phyloP scores from a whole-genome alignment of 2,888 invertebrate species.

The Nasonia oneida region DNA sequence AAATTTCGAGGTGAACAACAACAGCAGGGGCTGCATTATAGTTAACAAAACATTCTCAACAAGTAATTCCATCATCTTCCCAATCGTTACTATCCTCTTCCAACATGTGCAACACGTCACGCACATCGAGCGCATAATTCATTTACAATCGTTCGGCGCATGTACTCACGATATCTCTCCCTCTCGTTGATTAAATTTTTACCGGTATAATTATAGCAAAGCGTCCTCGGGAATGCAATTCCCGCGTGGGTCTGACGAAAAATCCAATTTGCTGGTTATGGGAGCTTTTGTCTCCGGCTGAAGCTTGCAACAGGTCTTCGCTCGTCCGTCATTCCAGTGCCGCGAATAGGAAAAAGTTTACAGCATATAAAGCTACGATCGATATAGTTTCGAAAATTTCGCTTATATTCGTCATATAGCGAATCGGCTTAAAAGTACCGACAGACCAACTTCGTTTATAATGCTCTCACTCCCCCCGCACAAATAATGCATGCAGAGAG shows the following conservation, averaged over 20 bases:
- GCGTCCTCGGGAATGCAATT: conserved; percentile 50
- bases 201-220: conserved; percentile 50
- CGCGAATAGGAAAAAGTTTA: neutral
- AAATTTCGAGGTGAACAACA: neutral
- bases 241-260: conserved; percentile 41
- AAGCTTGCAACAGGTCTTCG: conserved; percentile 50
- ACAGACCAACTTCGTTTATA: neutral
- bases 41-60: neutral
- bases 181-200: conserved; percentile 57
- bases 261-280: conserved; percentile 58
- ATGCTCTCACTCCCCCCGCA: neutral
- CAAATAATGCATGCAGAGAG: neutral
- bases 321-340: neutral
- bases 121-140: conserved; percentile 38
- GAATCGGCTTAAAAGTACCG: neutral
- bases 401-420: neutral
- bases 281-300: neutral
- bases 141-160: conserved; percentile 51
- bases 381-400: neutral
- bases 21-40: neutral
- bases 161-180: neutral
- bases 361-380: neutral
- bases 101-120: neutral
- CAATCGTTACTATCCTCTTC: conserved; percentile 18
- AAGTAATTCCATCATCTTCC: neutral